These are phyloP conservation scores for Meloe dianella DNA, from an alignment of 2,888 invertebrate genomes.

Conservation along the genomic window DNA sequence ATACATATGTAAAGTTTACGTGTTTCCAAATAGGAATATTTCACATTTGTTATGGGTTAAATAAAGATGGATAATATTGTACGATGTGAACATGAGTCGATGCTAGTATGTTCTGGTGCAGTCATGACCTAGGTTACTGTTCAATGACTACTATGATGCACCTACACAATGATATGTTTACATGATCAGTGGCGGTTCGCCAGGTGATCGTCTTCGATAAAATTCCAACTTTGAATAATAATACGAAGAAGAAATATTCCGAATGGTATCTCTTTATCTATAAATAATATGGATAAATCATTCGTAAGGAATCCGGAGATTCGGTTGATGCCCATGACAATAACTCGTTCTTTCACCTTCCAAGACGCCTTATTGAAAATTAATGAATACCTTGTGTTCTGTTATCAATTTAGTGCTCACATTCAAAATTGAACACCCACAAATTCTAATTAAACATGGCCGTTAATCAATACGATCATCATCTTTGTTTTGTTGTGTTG, in stretches of 20 bases:
- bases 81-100: slow-evolving; percentile 26
- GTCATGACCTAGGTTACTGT: slow-evolving; percentile 53
- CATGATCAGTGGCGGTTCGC: slow-evolving; percentile 4
- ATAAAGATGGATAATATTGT: background rate
- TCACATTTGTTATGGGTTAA: background rate
- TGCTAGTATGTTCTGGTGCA: slow-evolving; percentile 36
- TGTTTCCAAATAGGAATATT: background rate
- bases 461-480: background rate
- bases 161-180: slow-evolving; percentile 40
- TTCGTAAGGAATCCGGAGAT: slow-evolving; percentile 2
- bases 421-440: background rate
- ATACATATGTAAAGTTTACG: too few species aligned
- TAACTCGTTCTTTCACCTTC: background rate
- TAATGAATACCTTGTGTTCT: background rate
- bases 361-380: background rate
- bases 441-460: background rate
- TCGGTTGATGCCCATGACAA: background rate
- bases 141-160: slow-evolving; percentile 52
- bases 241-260: too few species aligned
- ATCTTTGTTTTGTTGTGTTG: background rate
- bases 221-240: background rate
- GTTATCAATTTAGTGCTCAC: background rate
- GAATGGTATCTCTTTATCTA: background rate
- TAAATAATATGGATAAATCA: background rate
- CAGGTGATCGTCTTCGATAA: background rate